Percentiles rank a stretch among this genome's conserved stretches.
Conservation (phyloP, 2,113 vertebrate genomes). For the Calidris pugnax region DNA sequence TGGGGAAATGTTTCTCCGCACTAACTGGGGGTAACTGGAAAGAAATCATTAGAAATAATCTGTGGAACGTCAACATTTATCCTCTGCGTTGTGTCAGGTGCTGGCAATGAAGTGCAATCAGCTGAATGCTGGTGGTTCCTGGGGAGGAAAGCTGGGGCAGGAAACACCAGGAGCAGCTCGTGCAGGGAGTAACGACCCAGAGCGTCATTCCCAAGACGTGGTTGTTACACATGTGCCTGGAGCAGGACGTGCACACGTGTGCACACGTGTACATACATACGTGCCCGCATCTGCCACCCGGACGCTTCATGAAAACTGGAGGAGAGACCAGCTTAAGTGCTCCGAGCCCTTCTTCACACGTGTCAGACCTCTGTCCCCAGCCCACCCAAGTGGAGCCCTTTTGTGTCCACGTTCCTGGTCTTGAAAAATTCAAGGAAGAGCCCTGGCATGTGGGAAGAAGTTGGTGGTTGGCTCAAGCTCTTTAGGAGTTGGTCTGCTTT, state of each 20-base stretch:
- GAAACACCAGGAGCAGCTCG: not conserved
- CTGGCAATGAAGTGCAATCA: not conserved
- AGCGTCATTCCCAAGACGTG: not conserved
- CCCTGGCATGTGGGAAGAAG: not conserved
- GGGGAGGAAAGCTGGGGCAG: not conserved
- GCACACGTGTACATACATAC: fast-evolving
- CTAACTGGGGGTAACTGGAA: not conserved
- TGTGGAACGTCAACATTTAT: not conserved
- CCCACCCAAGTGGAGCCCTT: not conserved
- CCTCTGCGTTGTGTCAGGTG: not conserved
- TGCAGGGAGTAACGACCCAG: not conserved
- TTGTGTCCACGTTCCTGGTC: not conserved
- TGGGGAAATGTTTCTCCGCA: not conserved
- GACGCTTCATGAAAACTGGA: not conserved
- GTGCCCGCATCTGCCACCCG: fast-evolving
- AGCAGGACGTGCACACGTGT: not conserved
- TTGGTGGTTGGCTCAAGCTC: not conserved
- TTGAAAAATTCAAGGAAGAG: not conserved
- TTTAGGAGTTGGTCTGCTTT: not conserved
- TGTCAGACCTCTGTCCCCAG: not conserved
- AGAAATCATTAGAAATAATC: not conserved
- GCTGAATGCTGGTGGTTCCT: not conserved
- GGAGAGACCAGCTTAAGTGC: not conserved
- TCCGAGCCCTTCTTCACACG: fast-evolving
- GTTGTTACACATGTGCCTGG: fast-evolving